Base-by-base conservation (phyloP, 23 tunicate species). In the Diplosoma virens region DNA sequence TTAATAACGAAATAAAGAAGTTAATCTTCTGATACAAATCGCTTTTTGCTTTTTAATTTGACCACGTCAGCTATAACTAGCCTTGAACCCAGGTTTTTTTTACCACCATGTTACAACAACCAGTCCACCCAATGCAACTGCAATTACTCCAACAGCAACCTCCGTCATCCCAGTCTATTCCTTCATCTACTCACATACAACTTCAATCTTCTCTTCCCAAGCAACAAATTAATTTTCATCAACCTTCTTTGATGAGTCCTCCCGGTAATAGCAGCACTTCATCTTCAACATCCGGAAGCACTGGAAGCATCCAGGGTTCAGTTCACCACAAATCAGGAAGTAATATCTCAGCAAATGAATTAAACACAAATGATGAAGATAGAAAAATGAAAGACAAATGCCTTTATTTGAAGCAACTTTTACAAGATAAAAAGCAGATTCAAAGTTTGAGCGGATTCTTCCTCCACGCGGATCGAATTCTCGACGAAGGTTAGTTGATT, bases 401-500 rank as follows among this genome's bases (percentile, higher is more conserved):
- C 64, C 76, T 86, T 22, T 93, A 93, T 54, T 69, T 93, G 79
- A 93, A 93, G 68, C 93, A 82, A 47, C 79, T 93, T 26, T 79
- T 93, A 33, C 94, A 88, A 58, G 98, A 93, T 65, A 93, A 93
- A 67, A 82, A 88, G 66, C 93, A 82, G 36, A 78, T 93, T 46
- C 94, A 88, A 52, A 67, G 73, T 21, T 69, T 93, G 22, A 58
- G 83, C 17, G 98, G 93, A 66, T 78, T 78, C 58, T 93, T 93
- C 71, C 50, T 77, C 24, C 98, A 93, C 69, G 74, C 89, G 16
- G 98, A 93, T 30, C 75, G 98, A 29, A 83, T 93, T n/a, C 59
- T 93, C 28, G 98, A 93, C 45, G 98, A 93, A 86, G 98, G 98
- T 93, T 33, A 70, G 87, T 6, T n/a, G n/a, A n/a, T n/a, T n/a